Evolutionary conservation across 1,140 invertebrate genomes (phyloP), one percentile per base, ranked within the genome.

Genomic region (Drosophila oshimai): DNA sequence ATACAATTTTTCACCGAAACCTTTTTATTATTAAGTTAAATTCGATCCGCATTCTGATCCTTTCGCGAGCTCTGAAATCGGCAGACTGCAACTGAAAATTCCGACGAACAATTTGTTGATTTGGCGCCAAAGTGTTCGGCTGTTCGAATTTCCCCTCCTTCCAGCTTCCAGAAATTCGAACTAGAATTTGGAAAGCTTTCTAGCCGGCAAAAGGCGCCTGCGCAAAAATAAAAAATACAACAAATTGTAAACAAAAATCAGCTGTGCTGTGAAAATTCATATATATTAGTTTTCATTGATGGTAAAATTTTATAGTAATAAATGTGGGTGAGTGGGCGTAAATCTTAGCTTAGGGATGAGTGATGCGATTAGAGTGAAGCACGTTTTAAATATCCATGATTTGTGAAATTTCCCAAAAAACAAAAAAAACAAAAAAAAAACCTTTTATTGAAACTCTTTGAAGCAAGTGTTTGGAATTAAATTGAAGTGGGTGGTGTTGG

Each of bases 241-340:
- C n/a, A 41, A 18, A 13, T 36, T 22, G 70, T 84, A 86, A 84
- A 84, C 79, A 84, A 79, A 62, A 29, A 17, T 37, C 79, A 84
- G 79, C 79, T 84, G 77, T 31, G 31, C 17, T n/a, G 6, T 7
- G 0, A 26, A 10, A 17, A 15, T 20, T n/a, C 34, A 34, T 39
- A 46, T 34, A 33, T 37, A 29, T 39, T 41, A 20, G 31, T 24
- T 42, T 78, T 69, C 61, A 84, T 78, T 83, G 68, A 84, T 53
- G 53, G 60, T 18, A 36, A 15, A 6, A 7, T 33, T 33, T 13
- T 36, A 15, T 17, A 15, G 7, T n/a, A 36, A 61, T 22, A 15
- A 34, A n/a, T 6, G 20, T n/a, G 18, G 6, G 34, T 18, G 20
- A 15, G 22, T 18, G 42, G 20, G 20, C 3, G 1, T 42, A 42